Evolutionary conservation across 2,113 vertebrate species (phyloP).

Genomic region (Colossoma macropomum): DNA sequence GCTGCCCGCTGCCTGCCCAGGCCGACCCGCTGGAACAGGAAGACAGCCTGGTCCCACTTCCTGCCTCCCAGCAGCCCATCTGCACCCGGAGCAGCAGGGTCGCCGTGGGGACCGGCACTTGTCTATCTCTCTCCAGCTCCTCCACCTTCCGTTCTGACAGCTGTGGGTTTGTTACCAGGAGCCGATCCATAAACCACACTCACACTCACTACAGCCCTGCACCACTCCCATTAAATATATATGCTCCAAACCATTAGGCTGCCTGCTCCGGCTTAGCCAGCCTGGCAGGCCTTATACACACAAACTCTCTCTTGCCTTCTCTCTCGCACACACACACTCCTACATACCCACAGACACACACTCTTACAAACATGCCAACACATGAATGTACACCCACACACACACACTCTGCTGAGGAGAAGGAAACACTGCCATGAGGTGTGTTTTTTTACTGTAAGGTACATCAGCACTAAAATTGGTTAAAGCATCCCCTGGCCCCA

Average conservation of each 20-base stretch:
- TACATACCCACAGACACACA: conserved; percentile 7
- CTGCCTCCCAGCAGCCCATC: conserved; percentile 54
- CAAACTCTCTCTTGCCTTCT: not conserved
- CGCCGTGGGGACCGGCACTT: conserved; percentile 58
- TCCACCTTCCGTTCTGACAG: conserved; percentile 57
- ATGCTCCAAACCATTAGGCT: conserved; percentile 60
- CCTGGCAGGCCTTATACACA: conserved; percentile 13
- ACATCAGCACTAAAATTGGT: conserved; percentile 59
- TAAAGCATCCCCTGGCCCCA: conserved; percentile 51
- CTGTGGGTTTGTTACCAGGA: conserved; percentile 63
- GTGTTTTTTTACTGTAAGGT: conserved; percentile 47
- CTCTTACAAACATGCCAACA: conserved; percentile 5
- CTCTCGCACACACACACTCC: conserved; percentile 21
- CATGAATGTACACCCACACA: conserved; percentile 11
- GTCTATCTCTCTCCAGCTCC: conserved; percentile 50
- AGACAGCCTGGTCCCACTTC: conserved; percentile 56
- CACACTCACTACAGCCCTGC: conserved; percentile 52
- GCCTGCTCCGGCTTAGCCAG: conserved; percentile 43
- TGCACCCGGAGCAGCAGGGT: conserved; percentile 57
- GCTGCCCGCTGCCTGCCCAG: conserved; percentile 44
- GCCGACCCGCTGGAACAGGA: conserved; percentile 53
- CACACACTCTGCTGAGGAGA: conserved; percentile 31
- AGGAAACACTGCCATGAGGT: conserved; percentile 11
- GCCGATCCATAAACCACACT: conserved; percentile 63
- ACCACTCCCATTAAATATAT: conserved; percentile 60